phyloP scores from a whole-genome alignment of 2,797 vertebrate species.

The Dryobates pubescens region DNA sequence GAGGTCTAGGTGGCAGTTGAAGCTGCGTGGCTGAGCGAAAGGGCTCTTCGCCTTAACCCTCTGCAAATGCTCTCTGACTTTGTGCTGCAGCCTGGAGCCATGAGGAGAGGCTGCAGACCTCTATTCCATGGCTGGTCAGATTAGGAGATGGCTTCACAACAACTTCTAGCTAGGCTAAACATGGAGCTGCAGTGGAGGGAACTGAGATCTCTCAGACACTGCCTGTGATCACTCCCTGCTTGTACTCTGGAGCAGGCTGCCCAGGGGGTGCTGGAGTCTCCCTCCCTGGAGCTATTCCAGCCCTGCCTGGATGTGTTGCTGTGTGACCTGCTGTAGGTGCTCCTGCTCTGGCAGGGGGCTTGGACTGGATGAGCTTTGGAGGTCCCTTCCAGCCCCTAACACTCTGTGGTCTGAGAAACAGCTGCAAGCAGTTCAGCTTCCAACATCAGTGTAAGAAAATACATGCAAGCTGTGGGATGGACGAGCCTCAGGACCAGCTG shows the following conservation, averaged over 20 bases:
- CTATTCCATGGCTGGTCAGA: background rate
- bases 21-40: background rate
- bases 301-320: too few species aligned
- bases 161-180: background rate
- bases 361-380: too few species aligned
- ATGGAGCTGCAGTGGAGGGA: background rate
- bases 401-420: background rate
- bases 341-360: too few species aligned
- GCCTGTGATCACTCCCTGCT: too few species aligned
- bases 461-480: accelerated
- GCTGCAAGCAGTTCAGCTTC: background rate
- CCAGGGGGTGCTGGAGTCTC: too few species aligned
- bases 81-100: background rate
- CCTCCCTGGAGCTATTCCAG: too few species aligned
- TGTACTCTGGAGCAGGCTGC: too few species aligned
- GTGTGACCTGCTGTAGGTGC: too few species aligned
- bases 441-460: background rate
- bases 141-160: background rate
- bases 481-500: background rate
- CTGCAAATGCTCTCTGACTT: background rate
- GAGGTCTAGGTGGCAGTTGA: background rate
- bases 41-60: background rate
- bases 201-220: background rate
- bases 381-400: too few species aligned
- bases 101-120: background rate